A percentile compares a stretch with the other conserved stretches of the same genome.
phyloP scores from a whole-genome alignment of 2,797 vertebrate genomes.

The Melanotaenia trifasciata region DNA sequence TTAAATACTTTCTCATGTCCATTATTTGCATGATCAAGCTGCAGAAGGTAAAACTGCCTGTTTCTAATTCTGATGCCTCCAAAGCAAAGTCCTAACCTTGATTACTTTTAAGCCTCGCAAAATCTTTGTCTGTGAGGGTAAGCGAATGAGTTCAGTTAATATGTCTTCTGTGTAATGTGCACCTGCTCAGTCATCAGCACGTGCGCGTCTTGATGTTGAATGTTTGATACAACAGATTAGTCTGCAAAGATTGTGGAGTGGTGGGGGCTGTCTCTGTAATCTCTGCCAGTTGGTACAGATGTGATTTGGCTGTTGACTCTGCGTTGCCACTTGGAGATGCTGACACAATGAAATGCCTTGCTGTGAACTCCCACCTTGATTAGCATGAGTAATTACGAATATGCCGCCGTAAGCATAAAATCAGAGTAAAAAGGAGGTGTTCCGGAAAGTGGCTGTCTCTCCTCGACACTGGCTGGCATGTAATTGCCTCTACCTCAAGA shows the following conservation, averaged over 20 bases:
- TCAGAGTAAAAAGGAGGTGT: constrained; percentile 50
- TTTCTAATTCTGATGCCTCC: constrained; percentile 23
- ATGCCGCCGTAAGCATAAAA: constrained; percentile 75
- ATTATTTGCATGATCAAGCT: constrained; percentile 71
- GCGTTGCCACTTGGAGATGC: constrained; percentile 72
- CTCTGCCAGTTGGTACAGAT: constrained; percentile 64
- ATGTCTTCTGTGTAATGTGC: constrained; percentile 4
- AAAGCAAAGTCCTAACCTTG: constrained; percentile 24
- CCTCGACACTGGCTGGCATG: constrained; percentile 64
- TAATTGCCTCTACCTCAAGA: constrained; percentile 72
- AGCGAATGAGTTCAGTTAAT: constrained; percentile 24
- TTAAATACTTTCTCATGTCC: constrained; percentile 61
- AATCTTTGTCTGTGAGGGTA: constrained; percentile 11
- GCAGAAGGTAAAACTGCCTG: constrained; percentile 35
- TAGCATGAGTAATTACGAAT: constrained; percentile 84
- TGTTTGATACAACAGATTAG: constrained; percentile 44
- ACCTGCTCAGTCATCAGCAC: constrained; percentile 29
- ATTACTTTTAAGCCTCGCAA: constrained; percentile 22
- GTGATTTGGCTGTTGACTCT: constrained; percentile 72
- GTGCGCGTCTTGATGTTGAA: constrained; percentile 36
- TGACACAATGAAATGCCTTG: constrained; percentile 74
- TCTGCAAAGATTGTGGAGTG: constrained; percentile 37
- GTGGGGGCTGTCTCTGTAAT: constrained; percentile 49
- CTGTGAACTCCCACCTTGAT: constrained; percentile 82
- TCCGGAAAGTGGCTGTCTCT: constrained; percentile 58